Evolutionary conservation across 2,888 invertebrate genomes (phyloP), one percentile per base, ranked within the genome.

Genomic region (Andrena marginata): DNA sequence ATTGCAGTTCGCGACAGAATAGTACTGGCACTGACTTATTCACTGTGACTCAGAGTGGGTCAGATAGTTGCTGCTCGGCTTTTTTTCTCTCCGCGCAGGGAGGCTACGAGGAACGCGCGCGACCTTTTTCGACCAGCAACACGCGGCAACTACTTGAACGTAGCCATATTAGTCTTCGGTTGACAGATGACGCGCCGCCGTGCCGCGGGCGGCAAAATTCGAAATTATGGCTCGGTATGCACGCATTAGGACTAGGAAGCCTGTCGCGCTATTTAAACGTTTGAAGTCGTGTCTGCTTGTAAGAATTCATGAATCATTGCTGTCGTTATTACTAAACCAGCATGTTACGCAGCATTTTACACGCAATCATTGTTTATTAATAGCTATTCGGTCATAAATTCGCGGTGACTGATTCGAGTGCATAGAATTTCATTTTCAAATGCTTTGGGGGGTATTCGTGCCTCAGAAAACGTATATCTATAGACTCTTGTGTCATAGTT

Each of bases 121-220:
- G 16, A 70, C 51, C 72, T 33, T 75, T 72, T 73, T 29, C 23
- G 51, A 70, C 29, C 67, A 65, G 64, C 60, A 59, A 62, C 68
- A 26, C 64, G 68, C 51, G 54, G 20, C 62, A 62, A 72, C 68
- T 56, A 56, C 48, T 35, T 6, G 29, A 68, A 62, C 48, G 63
- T 16, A 13, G 64, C 84, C 82, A 77, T 83, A 83, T 83, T 74
- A 23, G 82, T 77, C 31, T 68, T 29, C 29, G 23, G 26, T 13
- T 59, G 54, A 72, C 64, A 29, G 48, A 33, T 73, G 73, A 64
- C 62, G 77, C 77, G 69, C 56, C 20, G 20, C n/a, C 13, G 26
- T 64, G 51, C 54, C 60, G n/a, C 70, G 20, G 51, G 81, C 81
- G 70, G 82, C 29, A 49, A 63, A 65, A 64, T 69, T 72, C 49